phyloP scores from a whole-genome alignment of 2,113 vertebrate genomes.

The Lepus timidus region DNA sequence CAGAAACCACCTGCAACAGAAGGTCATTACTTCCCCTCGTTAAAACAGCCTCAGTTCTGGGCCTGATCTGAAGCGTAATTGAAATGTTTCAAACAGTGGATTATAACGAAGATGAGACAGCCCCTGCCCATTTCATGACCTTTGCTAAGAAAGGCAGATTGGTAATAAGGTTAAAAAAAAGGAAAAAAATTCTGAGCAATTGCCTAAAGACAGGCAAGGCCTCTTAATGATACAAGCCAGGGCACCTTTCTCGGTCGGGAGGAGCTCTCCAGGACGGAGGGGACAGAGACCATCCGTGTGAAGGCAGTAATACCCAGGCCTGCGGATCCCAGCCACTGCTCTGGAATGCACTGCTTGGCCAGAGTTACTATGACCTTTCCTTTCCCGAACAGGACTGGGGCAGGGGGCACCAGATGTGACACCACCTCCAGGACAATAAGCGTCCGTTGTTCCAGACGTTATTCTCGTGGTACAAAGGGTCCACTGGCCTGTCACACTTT shows the following conservation, averaged over 20 bases:
- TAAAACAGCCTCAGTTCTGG: slow-evolving; percentile 88
- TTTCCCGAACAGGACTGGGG: neutral
- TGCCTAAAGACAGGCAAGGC: slow-evolving; percentile 85
- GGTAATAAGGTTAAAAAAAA: slow-evolving; percentile 84
- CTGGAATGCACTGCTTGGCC: accelerated
- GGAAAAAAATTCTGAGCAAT: slow-evolving; percentile 84
- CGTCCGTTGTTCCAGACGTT: slow-evolving; percentile 43
- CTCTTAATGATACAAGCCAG: slow-evolving; percentile 86
- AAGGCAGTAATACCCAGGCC: slow-evolving; percentile 50
- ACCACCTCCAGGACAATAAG: accelerated
- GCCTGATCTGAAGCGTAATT: slow-evolving; percentile 91
- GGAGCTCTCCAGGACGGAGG: slow-evolving; percentile 62
- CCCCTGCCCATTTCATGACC: slow-evolving; percentile 88
- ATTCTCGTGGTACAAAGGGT: slow-evolving; percentile 48
- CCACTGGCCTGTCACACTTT: slow-evolving; percentile 62
- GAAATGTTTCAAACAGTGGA: slow-evolving; percentile 90
- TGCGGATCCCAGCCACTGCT: neutral
- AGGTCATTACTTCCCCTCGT: slow-evolving; percentile 90
- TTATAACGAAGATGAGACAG: slow-evolving; percentile 89
- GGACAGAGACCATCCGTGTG: slow-evolving; percentile 14
- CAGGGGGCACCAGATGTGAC: neutral
- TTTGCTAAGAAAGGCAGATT: slow-evolving; percentile 87
- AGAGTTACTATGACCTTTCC: neutral
- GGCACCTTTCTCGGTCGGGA: slow-evolving; percentile 74
- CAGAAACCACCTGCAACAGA: slow-evolving; percentile 89